These are phyloP conservation scores for Euplexia lucipara DNA, from an alignment of 2,888 invertebrate species.

Conservation along the genomic window DNA sequence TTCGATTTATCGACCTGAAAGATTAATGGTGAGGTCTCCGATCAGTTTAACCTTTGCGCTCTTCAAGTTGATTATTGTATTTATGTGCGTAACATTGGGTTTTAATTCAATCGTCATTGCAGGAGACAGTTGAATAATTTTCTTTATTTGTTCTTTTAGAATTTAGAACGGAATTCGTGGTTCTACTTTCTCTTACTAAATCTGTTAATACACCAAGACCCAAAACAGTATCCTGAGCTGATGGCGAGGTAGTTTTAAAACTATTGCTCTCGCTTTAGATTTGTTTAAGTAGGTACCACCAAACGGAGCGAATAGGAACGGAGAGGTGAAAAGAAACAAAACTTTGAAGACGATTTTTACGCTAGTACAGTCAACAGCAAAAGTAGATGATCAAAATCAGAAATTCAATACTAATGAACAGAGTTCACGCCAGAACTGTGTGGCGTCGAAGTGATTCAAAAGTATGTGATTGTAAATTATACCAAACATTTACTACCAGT, in stretches of 20 bases:
- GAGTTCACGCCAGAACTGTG: too few species aligned
- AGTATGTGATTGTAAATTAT: too few species aligned
- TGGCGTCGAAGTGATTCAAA: too few species aligned
- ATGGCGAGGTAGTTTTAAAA: neutral
- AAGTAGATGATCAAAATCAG: too few species aligned
- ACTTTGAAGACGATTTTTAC: too few species aligned
- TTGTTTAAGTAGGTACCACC: too few species aligned
- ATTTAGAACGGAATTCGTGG: neutral
- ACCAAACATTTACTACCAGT: too few species aligned
- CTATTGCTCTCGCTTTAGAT: neutral
- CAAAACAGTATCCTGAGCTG: neutral
- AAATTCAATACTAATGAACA: too few species aligned
- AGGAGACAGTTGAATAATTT: neutral
- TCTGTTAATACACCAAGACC: neutral
- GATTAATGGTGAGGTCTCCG: conserved; percentile 70
- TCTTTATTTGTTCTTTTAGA: neutral
- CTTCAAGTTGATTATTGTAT: conserved; percentile 48
- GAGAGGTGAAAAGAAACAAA: too few species aligned
- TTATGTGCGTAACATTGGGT: conserved; percentile 31
- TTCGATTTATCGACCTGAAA: conserved; percentile 63
- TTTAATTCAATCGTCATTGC: conserved; percentile 21
- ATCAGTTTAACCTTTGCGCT: conserved; percentile 52
- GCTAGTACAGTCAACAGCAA: too few species aligned
- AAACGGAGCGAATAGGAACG: too few species aligned
- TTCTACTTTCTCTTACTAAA: neutral